Base-by-base conservation (phyloP, 2,888 invertebrate species). In the Volucella inflata region DNA sequence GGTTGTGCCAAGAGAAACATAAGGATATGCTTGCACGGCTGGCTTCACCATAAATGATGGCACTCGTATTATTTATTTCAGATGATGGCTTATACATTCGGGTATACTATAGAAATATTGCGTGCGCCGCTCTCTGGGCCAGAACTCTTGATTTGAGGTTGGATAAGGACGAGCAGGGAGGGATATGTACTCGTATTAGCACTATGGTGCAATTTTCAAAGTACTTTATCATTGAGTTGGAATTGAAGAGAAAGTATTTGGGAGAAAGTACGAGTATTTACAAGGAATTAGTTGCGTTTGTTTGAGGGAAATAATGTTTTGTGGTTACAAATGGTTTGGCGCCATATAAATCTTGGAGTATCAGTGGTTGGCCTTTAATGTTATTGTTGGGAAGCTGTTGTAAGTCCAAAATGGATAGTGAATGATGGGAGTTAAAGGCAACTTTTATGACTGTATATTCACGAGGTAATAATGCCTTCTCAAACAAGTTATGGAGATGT, bases 1-100 rank as follows among this genome's bases (percentile, higher is more conserved):
- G 67, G 65, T 67, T 78, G 36, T 68, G 60, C 72, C 72, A 72
- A 72, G 48, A 80, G 71, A 57, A 85, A 51, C 76, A 42, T 51
- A 57, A 68, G 48, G 81, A 77, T 68, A 76, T 72, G 71, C 76
- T 64, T 53, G 68, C 46, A 85, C 38, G 59, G 65, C 68, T 80
- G 53, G 64, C 16, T 76, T 76, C 60, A 46, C 48, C 75, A 80
- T 85, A 85, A 85, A 85, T 85, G 85, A 85, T 81, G 76, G 72
- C 44, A 30, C 30, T 30, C 30, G 30, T 6, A 85, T 85, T 76
- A 85, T 85, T 85, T 68, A 85, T 85, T 85, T 77, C 50, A 30
- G 67, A 81, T 77, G 76, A 62, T 80, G 67, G 53, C 71, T 65
- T 70, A 40, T 67, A 44, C 38, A 57, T 40, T 14, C 30, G 30